Evolutionary conservation across 2,797 vertebrate species (phyloP), one percentile per base, ranked within the genome.

Genomic region (Etheostoma nigrum): DNA sequence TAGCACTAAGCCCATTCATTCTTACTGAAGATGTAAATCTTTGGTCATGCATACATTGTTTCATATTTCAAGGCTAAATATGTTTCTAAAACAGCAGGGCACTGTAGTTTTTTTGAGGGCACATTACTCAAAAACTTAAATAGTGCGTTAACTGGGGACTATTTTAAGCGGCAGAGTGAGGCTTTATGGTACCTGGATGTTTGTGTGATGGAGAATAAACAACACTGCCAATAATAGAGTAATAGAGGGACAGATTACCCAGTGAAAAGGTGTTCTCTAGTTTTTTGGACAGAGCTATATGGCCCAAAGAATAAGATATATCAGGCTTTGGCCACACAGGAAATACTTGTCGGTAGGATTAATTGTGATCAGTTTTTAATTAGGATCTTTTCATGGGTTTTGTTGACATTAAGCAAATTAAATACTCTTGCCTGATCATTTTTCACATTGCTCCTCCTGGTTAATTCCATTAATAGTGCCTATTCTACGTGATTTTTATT

Each of bases 381-480:
- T 58, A 52, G 10, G 23, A 49, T 70, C 10, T 45, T 70, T 60
- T 30, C 11, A 27, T 36, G 6, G 16, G 9, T 64, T 73, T 64
- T 52, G 21, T 45, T 53, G n/a, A 58, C 2, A 1, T 15, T 13
- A 45, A 57, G 5, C 16, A 71, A 54, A 60, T 54, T 11, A 64
- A 16, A 27, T 16, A 64, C 21, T 42, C 25, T 45, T 55, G 16
- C n/a, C 42, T 23, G 27, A 55, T 19, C 21, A 21, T 69, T 45
- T 45, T 68, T 72, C 21, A 47, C 61, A 55, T 21, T 54, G 61
- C 62, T 80, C 62, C 23, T 76, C 49, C 33, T 64, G 49, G 48
- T 55, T 88, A 68, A 84, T 85, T 68, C 70, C 75, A 74, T 83
- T 82, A 87, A 73, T 48, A 19, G 27, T 23, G 48, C 33, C 19